Evolutionary conservation across 2,888 invertebrate genomes (phyloP).

Genomic region (Atrina japonica): DNA sequence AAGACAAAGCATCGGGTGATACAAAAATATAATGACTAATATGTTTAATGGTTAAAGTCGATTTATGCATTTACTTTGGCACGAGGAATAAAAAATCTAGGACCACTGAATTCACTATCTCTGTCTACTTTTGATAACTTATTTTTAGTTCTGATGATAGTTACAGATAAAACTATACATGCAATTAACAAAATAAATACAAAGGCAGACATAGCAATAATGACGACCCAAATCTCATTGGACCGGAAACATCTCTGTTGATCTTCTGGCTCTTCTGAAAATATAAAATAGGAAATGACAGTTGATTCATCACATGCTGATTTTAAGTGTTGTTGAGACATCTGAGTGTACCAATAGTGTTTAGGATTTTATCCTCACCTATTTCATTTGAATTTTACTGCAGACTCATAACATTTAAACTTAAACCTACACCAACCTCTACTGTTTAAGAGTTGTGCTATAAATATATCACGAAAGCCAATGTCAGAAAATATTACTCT

Average conservation of each 20-base stretch:
- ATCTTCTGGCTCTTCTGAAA: constrained; percentile 10
- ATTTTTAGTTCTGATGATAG: constrained; percentile 17
- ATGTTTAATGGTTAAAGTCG: too few relatives aligned
- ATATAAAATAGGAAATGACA: neutral
- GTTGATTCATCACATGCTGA: neutral
- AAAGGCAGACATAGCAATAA: constrained; percentile 35
- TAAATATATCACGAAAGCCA: too few relatives aligned
- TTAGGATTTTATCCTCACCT: too few relatives aligned
- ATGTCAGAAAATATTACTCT: too few relatives aligned
- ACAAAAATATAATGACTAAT: too few relatives aligned
- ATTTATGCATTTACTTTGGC: constrained; percentile 23
- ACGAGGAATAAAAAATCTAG: constrained; percentile 25
- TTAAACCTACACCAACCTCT: too few relatives aligned
- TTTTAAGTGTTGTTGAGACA: too few relatives aligned
- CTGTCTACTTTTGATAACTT: constrained; percentile 4
- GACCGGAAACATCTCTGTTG: constrained; percentile 29
- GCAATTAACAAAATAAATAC: constrained; percentile 35
- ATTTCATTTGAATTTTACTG: too few relatives aligned
- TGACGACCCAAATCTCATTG: constrained; percentile 31
- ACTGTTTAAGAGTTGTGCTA: too few relatives aligned
- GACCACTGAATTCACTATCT: constrained; percentile 13
- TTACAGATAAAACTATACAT: constrained; percentile 19
- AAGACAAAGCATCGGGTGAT: too few relatives aligned
- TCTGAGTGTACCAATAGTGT: too few relatives aligned
- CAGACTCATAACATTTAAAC: too few relatives aligned